Evolutionary conservation across 2,113 vertebrate species (phyloP), one percentile per base, ranked within the genome.

Genomic region (Crypturellus undulatus): DNA sequence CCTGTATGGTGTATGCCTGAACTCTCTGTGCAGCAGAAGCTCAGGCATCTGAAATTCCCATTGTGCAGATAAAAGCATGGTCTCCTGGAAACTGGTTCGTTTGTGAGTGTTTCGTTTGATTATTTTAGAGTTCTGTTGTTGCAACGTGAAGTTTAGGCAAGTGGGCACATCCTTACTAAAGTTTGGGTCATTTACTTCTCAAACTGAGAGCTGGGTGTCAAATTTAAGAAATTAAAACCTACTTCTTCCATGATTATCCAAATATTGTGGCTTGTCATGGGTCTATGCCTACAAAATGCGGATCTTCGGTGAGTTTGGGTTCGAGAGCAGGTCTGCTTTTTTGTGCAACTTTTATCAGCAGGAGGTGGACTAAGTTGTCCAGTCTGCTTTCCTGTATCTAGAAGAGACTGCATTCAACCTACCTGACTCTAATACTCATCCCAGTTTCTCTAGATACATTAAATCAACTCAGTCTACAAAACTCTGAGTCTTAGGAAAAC

Each of bases 381-480:
- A 22, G 1, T 30, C 30, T 60, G 21, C 36, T 69, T 80, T 67
- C 11, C 9, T 3, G 24, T 3, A 42, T 6, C 49, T 0, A 15
- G 3, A 5, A 2, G 7, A 24, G 19, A 60, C 15, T 52, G 2
- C 5, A 15, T 42, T 89, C 40, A 72, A 76, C 3, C 1, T 4
- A 12, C 6, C 9, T 85, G 25, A 21, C 80, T 64, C 21, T 79
- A 32, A 12, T 63, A 40, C 3, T 25, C 26, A 38, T 65, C 9
- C 32, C 12, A 47, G 18, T 49, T 87, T 24, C 28, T 68, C 6
- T 24, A 91, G 65, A 52, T 45, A 8, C 4, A 36, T 45, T 49
- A 81, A 59, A 68, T 45, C 73, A 71, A 49, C 9, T 2, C 11
- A 63, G 12, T 10, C 49, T 84, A 87, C 83, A 78, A 94, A 92